Conservation (phyloP, 1,140 invertebrate genomes). For the Drosophila rufa region DNA sequence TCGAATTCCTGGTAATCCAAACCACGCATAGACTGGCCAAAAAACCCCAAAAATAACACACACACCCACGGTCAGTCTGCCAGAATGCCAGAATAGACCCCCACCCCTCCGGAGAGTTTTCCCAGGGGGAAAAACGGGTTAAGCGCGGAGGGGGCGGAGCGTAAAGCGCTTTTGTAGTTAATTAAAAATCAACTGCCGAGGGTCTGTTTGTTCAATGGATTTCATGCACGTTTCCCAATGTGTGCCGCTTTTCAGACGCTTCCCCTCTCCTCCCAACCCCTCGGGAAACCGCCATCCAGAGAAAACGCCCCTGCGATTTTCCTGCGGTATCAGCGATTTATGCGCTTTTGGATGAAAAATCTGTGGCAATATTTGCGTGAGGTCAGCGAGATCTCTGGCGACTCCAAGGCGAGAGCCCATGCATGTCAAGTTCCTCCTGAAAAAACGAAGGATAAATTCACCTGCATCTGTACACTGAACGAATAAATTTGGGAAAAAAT, state of each 20-base stretch:
- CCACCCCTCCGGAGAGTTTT: background rate
- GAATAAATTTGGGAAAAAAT: too few species aligned
- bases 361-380: slow-evolving; percentile 75
- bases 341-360: slow-evolving; percentile 83
- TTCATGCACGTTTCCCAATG: slow-evolving; percentile 79
- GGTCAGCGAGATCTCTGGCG: slow-evolving; percentile 27
- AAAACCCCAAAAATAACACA: slow-evolving; percentile 53
- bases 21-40: slow-evolving; percentile 40
- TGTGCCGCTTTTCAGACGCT: slow-evolving; percentile 21
- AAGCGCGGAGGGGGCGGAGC: slow-evolving; percentile 36
- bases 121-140: slow-evolving; percentile 26
- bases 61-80: slow-evolving; percentile 2
- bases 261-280: background rate
- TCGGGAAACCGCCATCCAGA: background rate
- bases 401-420: slow-evolving; percentile 50
- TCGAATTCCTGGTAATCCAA: slow-evolving; percentile 46
- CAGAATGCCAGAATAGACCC: slow-evolving; percentile 7
- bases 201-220: slow-evolving; percentile 85
- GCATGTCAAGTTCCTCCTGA: slow-evolving; percentile 42
- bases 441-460: background rate
- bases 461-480: slow-evolving; percentile 11
- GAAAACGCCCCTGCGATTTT: slow-evolving; percentile 41
- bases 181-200: slow-evolving; percentile 85
- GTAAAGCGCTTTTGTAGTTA: slow-evolving; percentile 84
- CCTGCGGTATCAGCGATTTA: slow-evolving; percentile 80